Evolutionary conservation across 2,888 invertebrate genomes (phyloP), one percentile per base, ranked within the genome.

Genomic region (Dryobota labecula): DNA sequence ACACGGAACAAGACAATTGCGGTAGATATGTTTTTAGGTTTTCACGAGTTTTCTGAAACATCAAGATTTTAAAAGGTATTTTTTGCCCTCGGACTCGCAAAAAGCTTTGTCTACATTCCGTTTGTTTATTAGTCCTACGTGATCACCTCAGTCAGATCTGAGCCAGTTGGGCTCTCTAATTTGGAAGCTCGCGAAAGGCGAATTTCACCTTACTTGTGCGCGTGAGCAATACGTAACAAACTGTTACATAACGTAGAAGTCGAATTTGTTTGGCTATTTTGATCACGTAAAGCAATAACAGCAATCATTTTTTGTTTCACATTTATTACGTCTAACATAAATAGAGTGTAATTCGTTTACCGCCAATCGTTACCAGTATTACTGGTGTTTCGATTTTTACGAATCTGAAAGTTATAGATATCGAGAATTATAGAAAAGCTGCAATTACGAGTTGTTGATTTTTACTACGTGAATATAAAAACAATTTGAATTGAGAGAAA

Each of bases 121-220:
- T 24, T 54, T 30, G n/a, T 38, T 36, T 57, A 73, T 8, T 36
- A 61, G 30, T 54, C 5, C 27, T 61, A 49, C 51, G 60, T 70
- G 72, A 78, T 65, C 70, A 80, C 57, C 65, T 41, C 38, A 27
- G 47, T 67, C 27, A 80, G 20, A 65, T 75, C 70, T 61, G 70
- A 78, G 75, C 78, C 71, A 73, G 65, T 58, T 76, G 65, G 65
- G 69, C 77, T 82, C 83, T 84, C 82, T 83, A 76, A 83, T 80
- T 85, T 79, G 53, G 76, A 64, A 73, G 80, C 65, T 61, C 82
- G 86, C 85, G 89, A 89, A 88, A 89, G 85, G 86, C 85, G 71
- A 90, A 90, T 91, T 92, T 91, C 91, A 89, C 91, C 88, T 89
- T 86, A 89, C 83, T 76, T 83, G 76, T 75, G 80, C 75, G 79